Evolutionary conservation across 30 jellyfish, hydroid and myxozoan species (phyloP).

Genomic region (Cassiopea xamachana): DNA sequence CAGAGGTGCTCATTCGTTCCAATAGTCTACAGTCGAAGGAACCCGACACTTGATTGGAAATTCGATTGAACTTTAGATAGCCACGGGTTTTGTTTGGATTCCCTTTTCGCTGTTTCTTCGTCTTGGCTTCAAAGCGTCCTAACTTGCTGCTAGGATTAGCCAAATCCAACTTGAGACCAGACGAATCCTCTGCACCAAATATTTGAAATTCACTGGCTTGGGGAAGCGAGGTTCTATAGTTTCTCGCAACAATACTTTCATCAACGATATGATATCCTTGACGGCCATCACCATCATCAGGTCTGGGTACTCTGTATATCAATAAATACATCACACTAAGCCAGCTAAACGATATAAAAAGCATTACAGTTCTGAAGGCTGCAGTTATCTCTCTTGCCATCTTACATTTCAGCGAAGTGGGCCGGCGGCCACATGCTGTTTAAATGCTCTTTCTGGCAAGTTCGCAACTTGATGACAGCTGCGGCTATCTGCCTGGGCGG

Average conservation of each 20-base stretch:
- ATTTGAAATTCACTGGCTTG: slow-evolving; percentile 36
- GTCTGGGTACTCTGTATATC: slow-evolving; percentile 58
- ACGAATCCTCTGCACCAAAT: slow-evolving; percentile 40
- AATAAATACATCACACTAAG: slow-evolving; percentile 67
- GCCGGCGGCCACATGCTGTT: slow-evolving; percentile 47
- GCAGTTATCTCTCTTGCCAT: slow-evolving; percentile 82
- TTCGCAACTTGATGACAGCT: not conserved
- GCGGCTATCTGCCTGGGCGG: not conserved
- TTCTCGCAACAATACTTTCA: not conserved
- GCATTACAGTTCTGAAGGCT: slow-evolving; percentile 70
- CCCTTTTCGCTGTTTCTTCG: not conserved
- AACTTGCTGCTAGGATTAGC: slow-evolving; percentile 19
- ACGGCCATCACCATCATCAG: slow-evolving; percentile 3
- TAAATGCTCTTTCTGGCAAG: slow-evolving; percentile 3
- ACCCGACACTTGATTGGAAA: not conserved
- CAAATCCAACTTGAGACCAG: slow-evolving; percentile 7
- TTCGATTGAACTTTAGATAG: not conserved
- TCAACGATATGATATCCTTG: slow-evolving; percentile 5
- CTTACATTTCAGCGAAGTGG: not conserved
- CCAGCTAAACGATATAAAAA: slow-evolving; percentile 68
- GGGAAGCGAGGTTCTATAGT: not conserved
- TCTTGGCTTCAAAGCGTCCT: not conserved
- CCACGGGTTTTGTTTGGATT: not conserved
- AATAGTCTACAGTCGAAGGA: slow-evolving; percentile 44
- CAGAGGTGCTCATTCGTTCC: slow-evolving; percentile 20